phyloP scores from a whole-genome alignment of 2,888 invertebrate genomes.

The Clepsis dumicolana region DNA sequence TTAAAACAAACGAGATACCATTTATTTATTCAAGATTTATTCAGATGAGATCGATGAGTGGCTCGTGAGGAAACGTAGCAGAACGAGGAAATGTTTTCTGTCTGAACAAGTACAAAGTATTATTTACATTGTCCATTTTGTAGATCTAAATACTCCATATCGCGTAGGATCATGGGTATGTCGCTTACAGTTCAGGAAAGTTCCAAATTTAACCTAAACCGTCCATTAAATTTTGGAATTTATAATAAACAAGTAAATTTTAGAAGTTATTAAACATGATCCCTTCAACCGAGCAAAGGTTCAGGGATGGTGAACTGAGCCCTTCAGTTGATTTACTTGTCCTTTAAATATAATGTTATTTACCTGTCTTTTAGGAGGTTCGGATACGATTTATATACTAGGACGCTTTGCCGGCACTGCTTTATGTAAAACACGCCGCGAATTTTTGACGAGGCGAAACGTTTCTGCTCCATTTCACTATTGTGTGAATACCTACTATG shows the following conservation, averaged over 20 bases:
- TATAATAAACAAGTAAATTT: slow-evolving; percentile 13
- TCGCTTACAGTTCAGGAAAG: neutral
- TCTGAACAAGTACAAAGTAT: no score
- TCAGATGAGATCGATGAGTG: slow-evolving; percentile 1
- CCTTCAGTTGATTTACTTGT: slow-evolving; percentile 2
- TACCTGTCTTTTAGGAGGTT: neutral
- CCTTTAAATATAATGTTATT: slow-evolving; percentile 1
- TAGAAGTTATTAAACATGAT: slow-evolving; percentile 28
- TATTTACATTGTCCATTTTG: no score
- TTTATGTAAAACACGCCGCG: neutral
- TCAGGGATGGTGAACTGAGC: slow-evolving; percentile 7
- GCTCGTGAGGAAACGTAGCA: neutral
- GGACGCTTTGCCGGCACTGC: neutral
- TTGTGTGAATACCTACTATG: neutral
- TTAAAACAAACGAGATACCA: neutral
- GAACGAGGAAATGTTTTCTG: slow-evolving; percentile 1
- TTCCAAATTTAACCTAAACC: slow-evolving; percentile 1
- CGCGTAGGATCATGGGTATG: neutral
- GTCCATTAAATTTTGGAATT: slow-evolving; percentile 10
- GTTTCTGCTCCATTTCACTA: slow-evolving; percentile 7
- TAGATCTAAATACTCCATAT: no score
- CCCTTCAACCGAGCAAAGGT: slow-evolving; percentile 23
- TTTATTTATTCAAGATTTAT: slow-evolving; percentile 11
- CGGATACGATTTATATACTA: neutral
- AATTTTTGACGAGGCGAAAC: neutral